Evolutionary conservation across 2,113 vertebrate species (phyloP), one percentile per base, ranked within the genome.

Genomic region (Athene noctua): DNA sequence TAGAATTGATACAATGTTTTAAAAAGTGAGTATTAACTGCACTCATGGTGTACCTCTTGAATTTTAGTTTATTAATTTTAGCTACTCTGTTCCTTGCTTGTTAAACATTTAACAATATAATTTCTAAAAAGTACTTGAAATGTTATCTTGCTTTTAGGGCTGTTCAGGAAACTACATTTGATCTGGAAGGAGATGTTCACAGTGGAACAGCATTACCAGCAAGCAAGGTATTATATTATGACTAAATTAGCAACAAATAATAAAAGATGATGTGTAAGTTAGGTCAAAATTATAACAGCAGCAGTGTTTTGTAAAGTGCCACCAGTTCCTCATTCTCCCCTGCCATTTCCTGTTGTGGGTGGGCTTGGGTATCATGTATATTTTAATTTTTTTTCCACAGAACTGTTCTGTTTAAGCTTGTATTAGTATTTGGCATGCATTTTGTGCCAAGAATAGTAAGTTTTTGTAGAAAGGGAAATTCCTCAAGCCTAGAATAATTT

Each of bases 141-240:
- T 86, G 12, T 96, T 90, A 2, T 30, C 36, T 96, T 82, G 10
- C 32, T 80, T 78, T 58, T 95, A 99, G 99, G 94, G 97, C 98
- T 61, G 98, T 99, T 44, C 98, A 99, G 82, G 99, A 99, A 98
- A 99, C 99, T 6, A 99, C 98, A 51, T 99, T 99, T 97, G 99
- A 99, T 94, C 98, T 99, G 81, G 99, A 99, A 94, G 99, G 99
- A 92, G 99, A 99, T 91, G 86, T 99, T 97, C 99, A 99, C 96
- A 98, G 98, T 87, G 98, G 98, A 95, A 95, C 98, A 38, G 98
- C 98, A 8, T 94, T 99, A 47, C 98, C 99, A 22, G 98, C 98
- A 74, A 99, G 99, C 99, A 99, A 99, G 99, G 99, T 99, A 98
- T 84, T 49, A 26, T 32, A 32, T 61, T 90, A 32, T 74, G 20